Evolutionary conservation across 2,797 vertebrate species (phyloP), one percentile per base, ranked within the genome.

Genomic region (Bucorvus abyssinicus): DNA sequence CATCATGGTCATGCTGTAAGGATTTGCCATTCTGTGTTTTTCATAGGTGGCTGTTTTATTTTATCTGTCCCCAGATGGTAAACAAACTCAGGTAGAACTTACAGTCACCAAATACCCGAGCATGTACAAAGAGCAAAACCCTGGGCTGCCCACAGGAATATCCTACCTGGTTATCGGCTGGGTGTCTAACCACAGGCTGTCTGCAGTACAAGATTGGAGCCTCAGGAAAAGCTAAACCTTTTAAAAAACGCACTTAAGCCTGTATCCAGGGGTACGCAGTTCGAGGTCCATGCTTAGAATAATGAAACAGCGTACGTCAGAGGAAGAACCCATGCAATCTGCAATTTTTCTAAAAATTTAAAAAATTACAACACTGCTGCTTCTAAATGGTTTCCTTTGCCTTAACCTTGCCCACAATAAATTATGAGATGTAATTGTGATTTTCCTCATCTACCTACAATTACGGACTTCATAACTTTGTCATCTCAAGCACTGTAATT

Each of bases 391-490:
- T 85, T 93, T 94, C 61, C 53, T 79, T 83, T 94, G 49, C 44
- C 64, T 32, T 67, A 60, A 94, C 52, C 44, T 91, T 96, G 38
- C 69, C 76, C 49, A 20, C 32, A 88, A 57, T 78, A 89, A 85
- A 63, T 82, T 81, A 22, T 14, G 17, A 93, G 59, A 70, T 55
- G 40, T 71, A 93, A 70, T 82, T 89, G 52, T 81, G 79, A 64
- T 84, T 94, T 94, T 90, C 40, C 76, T 94, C 30, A 63, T 83
- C 70, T 94, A 49, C 59, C 69, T 94, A 1, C 90, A 94, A 96
- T 95, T 87, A 79, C 18, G 15, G 82, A 52, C 50, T 96, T 96
- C 7, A 24, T 89, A 84, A 79, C 61, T 83, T 93, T 79, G 70
- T 95, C 81, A 64, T 85, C 87, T 83, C 34, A 34, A 83, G 61